Evolutionary conservation across 1,140 invertebrate species (phyloP), one percentile per base, ranked within the genome.

Genomic region (Plutomurus gul): DNA sequence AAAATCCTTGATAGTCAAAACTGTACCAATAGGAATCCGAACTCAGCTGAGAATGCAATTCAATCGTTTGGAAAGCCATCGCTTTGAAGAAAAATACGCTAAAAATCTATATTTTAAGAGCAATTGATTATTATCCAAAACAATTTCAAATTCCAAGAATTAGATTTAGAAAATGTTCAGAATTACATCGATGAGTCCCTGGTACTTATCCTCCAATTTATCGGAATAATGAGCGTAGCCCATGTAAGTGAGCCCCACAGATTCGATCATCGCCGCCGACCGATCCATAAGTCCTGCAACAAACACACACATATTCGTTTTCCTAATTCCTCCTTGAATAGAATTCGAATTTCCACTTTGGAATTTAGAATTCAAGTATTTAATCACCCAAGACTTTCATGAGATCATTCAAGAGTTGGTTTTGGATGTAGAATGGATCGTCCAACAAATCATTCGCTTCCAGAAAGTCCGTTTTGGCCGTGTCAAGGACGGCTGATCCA

Each of bases 51-150:
- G 82, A 77, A 27, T 83, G 82, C n/a, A 77, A 20, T 7, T 79
- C 13, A 10, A 81, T n/a, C 4, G 75, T 83, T 20, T 51, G 40
- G 65, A 77, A 81, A 18, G 49, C 3, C 18, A 47, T 39, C 1
- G 75, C 78, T 80, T 83, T 81, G 80, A 83, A 83, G 73, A 76
- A 75, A n/a, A 81, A 82, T 16, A 81, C 80, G 76, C 33, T 79
- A 36, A n/a, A 81, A 16, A 76, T 79, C 36, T 81, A 60, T 0
- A 40, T 25, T 60, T 47, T n/a, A n/a, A 47, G 18, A 47, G 7
- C 7, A n/a, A 40, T n/a, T 40, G 2, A 4, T 39, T 40, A 37
- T 39, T 20, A 3, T 60, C 5, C 30, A 25, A 22, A 25, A 33
- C 4, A 60, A 60, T 7, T 60, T 10, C 10, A 8, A 47, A n/a